These are phyloP conservation scores for Eurosta solidaginis DNA, from an alignment of 1,140 invertebrate species.

Conservation along the genomic window DNA sequence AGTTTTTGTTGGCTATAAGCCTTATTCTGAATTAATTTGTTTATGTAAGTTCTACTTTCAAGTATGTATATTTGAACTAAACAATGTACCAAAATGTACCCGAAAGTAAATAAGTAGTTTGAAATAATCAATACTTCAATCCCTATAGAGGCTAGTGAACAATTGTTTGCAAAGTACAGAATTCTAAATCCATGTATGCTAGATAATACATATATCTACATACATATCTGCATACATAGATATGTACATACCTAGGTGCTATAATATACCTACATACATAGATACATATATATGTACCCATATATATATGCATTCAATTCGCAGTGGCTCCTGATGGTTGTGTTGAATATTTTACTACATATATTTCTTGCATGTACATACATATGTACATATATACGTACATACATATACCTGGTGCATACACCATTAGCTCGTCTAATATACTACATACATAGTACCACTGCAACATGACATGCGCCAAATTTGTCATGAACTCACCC, in stretches of 20 bases:
- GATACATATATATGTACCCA: not conserved
- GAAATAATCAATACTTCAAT: too few relatives aligned
- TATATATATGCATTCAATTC: not conserved
- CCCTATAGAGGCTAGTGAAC: too few relatives aligned
- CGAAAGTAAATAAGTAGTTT: too few relatives aligned
- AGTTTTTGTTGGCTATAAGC: too few relatives aligned
- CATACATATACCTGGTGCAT: not conserved
- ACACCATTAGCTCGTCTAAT: not conserved
- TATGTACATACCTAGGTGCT: not conserved
- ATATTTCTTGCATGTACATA: too few relatives aligned
- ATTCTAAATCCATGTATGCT: too few relatives aligned
- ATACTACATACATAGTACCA: not conserved
- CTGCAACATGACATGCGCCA: not conserved
- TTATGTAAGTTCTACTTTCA: too few relatives aligned
- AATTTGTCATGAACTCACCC: not conserved
- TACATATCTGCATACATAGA: not conserved
- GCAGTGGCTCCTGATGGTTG: not conserved
- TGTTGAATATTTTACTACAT: slow-evolving; percentile 7
- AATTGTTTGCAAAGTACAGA: too few relatives aligned
- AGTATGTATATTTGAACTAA: too few relatives aligned
- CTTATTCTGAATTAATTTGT: too few relatives aligned
- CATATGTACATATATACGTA: too few relatives aligned
- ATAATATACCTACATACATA: not conserved
- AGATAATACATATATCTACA: not conserved
- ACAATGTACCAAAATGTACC: too few relatives aligned